Percentiles rank a stretch among this genome's conserved stretches.
phyloP scores from a whole-genome alignment of 2,797 vertebrate genomes.

The Cynopterus sphinx region DNA sequence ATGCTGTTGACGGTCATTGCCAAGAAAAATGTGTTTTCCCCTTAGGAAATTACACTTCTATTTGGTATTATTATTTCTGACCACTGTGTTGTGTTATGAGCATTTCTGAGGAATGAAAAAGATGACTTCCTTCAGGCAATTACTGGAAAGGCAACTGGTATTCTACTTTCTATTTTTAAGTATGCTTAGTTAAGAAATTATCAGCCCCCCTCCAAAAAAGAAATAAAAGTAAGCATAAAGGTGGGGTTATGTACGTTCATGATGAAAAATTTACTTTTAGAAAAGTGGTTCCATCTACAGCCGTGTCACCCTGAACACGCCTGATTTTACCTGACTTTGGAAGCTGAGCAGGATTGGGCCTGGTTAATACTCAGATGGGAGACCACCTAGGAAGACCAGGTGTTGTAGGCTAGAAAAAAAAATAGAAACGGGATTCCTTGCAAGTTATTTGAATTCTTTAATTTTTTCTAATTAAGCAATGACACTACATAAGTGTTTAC shows the following conservation, averaged over 20 bases:
- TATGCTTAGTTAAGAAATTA: constrained; percentile 34
- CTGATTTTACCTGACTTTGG: too few relatives aligned
- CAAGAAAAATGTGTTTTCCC: constrained; percentile 82
- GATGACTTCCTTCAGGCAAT: constrained; percentile 73
- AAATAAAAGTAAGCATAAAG: constrained; percentile 22
- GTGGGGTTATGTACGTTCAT: neutral
- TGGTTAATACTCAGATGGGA: too few relatives aligned
- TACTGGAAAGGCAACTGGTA: constrained; percentile 73
- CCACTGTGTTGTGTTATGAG: constrained; percentile 76
- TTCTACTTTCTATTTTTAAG: constrained; percentile 39
- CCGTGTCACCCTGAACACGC: too few relatives aligned
- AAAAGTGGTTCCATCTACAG: neutral
- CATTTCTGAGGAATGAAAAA: constrained; percentile 78
- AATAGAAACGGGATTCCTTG: constrained; percentile 20
- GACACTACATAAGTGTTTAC: neutral
- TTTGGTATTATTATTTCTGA: constrained; percentile 84
- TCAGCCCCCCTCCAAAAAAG: neutral
- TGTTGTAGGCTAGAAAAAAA: too few relatives aligned
- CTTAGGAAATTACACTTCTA: constrained; percentile 82
- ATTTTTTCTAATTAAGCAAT: constrained; percentile 22
- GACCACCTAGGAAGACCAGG: too few relatives aligned
- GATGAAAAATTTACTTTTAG: constrained; percentile 57
- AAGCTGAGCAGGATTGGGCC: too few relatives aligned
- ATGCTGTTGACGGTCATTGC: constrained; percentile 79
- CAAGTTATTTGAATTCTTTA: constrained; percentile 25